These are phyloP conservation scores for Dynastes tityus DNA, from an alignment of 2,888 invertebrate genomes.

Conservation along the genomic window DNA sequence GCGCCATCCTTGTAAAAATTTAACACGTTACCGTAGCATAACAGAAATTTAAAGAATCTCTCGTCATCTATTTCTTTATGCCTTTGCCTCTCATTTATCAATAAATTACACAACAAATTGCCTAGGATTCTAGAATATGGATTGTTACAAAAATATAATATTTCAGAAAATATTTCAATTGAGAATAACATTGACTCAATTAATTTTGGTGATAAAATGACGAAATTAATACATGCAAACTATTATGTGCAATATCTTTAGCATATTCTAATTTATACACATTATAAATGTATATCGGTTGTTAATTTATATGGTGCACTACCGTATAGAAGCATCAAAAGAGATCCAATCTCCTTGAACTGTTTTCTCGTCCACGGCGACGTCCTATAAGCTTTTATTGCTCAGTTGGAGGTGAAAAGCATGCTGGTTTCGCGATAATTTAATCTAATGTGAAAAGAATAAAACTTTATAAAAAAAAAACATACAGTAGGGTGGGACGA, in stretches of 20 bases:
- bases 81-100: too few relatives aligned
- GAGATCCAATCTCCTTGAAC: slow-evolving; percentile 35
- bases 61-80: too few relatives aligned
- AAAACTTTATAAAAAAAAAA: slow-evolving; percentile 33
- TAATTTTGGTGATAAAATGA: too few relatives aligned
- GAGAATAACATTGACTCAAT: too few relatives aligned
- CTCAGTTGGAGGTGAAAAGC: slow-evolving; percentile 51
- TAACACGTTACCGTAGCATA: too few relatives aligned
- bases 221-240: too few relatives aligned
- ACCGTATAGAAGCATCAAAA: slow-evolving; percentile 3
- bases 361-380: slow-evolving; percentile 15
- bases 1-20: too few relatives aligned
- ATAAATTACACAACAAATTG: too few relatives aligned
- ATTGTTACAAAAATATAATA: too few relatives aligned
- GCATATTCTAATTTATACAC: neutral
- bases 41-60: too few relatives aligned
- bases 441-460: slow-evolving; percentile 2
- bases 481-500: neutral
- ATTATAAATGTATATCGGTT: neutral
- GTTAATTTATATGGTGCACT: neutral
- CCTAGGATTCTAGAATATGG: too few relatives aligned
- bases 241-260: neutral
- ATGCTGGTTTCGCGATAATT: slow-evolving; percentile 47
- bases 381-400: slow-evolving; percentile 51
- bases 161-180: too few relatives aligned